phyloP scores from a whole-genome alignment of 2,113 vertebrate genomes.

The Sisor rabdophorus region DNA sequence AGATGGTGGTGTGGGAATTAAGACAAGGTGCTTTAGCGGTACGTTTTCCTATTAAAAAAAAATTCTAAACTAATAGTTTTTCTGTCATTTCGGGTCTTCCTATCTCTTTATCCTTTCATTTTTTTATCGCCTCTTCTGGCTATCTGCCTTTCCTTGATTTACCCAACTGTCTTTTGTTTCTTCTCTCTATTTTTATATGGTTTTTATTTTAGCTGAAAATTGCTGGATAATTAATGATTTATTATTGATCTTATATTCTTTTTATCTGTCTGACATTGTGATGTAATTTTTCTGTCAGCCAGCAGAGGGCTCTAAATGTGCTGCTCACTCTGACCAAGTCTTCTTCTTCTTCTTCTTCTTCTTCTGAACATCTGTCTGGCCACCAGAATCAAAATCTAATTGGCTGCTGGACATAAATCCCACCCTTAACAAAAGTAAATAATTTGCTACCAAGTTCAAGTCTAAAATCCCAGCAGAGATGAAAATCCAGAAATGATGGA shows the following conservation, averaged over 20 bases:
- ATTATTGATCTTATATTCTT: neutral
- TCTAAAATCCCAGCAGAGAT: too few relatives aligned
- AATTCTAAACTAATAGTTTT: too few relatives aligned
- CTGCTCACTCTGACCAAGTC: neutral
- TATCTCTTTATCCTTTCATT: neutral
- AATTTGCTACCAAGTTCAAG: neutral
- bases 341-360: neutral
- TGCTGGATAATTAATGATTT: neutral
- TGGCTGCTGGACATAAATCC: neutral
- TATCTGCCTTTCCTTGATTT: neutral
- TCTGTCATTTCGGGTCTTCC: too few relatives aligned
- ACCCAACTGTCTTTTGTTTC: too few relatives aligned
- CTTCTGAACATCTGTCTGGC: neutral
- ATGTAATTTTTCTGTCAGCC: constrained; percentile 6
- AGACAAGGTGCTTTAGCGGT: neutral
- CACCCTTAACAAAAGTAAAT: neutral
- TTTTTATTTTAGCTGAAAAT: neutral
- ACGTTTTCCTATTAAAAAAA: too few relatives aligned
- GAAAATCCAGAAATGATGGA: too few relatives aligned
- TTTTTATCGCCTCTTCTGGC: neutral
- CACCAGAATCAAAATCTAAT: neutral
- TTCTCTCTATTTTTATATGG: too few relatives aligned
- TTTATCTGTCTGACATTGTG: neutral
- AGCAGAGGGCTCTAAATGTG: neutral
- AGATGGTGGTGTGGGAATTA: neutral